Evolutionary conservation across 2,113 vertebrate species (phyloP).

Genomic region (Atrichornis clamosus): DNA sequence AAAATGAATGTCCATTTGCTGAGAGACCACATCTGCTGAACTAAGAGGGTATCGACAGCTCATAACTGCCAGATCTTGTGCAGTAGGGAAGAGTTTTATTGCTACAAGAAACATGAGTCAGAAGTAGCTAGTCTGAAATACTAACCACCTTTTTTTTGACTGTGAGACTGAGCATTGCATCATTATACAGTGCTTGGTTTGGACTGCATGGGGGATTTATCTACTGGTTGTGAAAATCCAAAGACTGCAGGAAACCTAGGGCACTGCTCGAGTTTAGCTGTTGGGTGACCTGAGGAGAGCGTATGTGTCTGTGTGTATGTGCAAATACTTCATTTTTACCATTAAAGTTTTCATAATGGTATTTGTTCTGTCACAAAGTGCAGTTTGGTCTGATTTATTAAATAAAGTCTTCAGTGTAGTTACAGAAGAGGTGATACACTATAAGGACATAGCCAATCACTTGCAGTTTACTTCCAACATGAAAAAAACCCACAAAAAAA

Average conservation of each 20-base stretch:
- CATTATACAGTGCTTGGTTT: neutral
- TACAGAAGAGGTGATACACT: neutral
- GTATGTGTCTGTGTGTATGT: rapidly evolving
- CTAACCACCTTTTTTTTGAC: neutral
- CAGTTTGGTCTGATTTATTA: neutral
- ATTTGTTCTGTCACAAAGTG: neutral
- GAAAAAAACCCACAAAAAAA: neutral
- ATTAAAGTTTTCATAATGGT: neutral
- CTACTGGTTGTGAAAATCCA: neutral
- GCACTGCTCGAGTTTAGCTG: rapidly evolving
- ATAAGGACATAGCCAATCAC: neutral
- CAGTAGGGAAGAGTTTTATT: neutral
- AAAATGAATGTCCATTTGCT: neutral
- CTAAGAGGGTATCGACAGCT: neutral
- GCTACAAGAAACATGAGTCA: neutral
- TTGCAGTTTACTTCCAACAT: neutral
- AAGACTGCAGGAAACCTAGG: neutral
- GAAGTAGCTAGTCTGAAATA: neutral
- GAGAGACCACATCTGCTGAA: neutral
- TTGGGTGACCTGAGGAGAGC: neutral
- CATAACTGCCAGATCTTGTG: neutral
- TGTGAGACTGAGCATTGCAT: neutral
- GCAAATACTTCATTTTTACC: neutral
- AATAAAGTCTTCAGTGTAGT: neutral
- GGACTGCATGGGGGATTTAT: neutral